Evolutionary conservation across 1,140 invertebrate species (phyloP).

Genomic region (Aleiodes sp.): DNA sequence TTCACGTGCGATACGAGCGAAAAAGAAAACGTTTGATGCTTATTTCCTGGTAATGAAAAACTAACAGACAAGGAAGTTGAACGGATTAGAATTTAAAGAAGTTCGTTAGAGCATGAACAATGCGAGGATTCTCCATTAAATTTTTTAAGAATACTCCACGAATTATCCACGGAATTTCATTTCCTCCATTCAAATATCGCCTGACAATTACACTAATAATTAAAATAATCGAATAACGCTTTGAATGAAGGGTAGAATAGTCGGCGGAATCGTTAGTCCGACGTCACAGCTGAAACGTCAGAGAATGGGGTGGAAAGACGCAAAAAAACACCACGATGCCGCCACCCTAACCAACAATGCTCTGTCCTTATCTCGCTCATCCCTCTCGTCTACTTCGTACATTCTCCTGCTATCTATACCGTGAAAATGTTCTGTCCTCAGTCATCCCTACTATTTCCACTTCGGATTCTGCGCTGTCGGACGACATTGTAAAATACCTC

Average conservation of each 20-base stretch:
- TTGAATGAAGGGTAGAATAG: not conserved
- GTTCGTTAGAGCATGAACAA: no score
- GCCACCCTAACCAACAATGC: not conserved
- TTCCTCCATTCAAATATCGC: no score
- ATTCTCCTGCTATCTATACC: not conserved
- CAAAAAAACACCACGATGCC: not conserved
- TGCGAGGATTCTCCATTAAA: no score
- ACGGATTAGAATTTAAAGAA: no score
- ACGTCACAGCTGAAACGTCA: not conserved
- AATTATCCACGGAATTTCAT: no score
- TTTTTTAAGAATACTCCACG: no score
- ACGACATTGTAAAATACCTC: not conserved
- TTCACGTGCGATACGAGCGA: slow-evolving; percentile 1
- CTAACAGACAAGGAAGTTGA: no score
- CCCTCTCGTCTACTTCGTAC: not conserved
- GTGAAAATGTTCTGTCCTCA: not conserved
- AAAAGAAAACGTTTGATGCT: not conserved
- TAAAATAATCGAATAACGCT: no score
- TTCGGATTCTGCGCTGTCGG: not conserved
- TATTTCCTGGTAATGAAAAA: no score
- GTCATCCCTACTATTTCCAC: not conserved
- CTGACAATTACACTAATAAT: no score
- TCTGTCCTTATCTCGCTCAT: not conserved
- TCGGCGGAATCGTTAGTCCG: not conserved
- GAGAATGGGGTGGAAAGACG: not conserved